Conservation (phyloP, 2,113 vertebrate genomes). For the Anoura caudifer region DNA sequence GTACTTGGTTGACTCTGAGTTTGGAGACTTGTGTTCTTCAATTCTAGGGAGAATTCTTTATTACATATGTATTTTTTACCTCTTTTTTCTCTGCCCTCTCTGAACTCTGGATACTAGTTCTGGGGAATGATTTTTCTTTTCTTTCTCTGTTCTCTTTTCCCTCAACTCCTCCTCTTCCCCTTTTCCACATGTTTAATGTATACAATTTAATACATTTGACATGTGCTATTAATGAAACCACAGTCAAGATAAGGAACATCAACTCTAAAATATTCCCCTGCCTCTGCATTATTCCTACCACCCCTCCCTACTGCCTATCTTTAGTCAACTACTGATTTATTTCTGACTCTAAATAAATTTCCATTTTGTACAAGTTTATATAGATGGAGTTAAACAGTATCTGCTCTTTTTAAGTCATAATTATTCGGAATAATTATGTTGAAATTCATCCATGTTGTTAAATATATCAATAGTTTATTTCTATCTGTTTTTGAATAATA, state of each 20-base stretch:
- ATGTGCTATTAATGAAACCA: not conserved
- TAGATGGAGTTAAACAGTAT: not conserved
- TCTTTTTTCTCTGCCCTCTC: not conserved
- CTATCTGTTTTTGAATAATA: not conserved
- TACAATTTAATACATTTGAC: not conserved
- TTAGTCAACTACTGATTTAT: not conserved
- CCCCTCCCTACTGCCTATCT: not conserved
- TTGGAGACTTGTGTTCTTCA: not conserved
- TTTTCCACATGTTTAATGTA: not conserved
- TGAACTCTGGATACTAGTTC: not conserved
- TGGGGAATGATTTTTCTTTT: not conserved
- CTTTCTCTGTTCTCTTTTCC: not conserved
- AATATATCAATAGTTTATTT: not conserved
- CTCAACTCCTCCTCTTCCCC: not conserved
- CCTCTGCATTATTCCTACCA: not conserved
- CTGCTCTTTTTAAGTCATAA: not conserved
- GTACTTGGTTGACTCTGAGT: not conserved
- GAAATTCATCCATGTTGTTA: not conserved
- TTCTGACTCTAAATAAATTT: not conserved
- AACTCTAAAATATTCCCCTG: not conserved
- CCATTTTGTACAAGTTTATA: not conserved
- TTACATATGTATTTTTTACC: not conserved
- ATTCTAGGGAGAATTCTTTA: not conserved
- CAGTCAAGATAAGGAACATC: not conserved
- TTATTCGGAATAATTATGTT: not conserved